These are phyloP conservation scores for Azorinus chamasolen DNA, from an alignment of 2,888 invertebrate species.

Conservation along the genomic window DNA sequence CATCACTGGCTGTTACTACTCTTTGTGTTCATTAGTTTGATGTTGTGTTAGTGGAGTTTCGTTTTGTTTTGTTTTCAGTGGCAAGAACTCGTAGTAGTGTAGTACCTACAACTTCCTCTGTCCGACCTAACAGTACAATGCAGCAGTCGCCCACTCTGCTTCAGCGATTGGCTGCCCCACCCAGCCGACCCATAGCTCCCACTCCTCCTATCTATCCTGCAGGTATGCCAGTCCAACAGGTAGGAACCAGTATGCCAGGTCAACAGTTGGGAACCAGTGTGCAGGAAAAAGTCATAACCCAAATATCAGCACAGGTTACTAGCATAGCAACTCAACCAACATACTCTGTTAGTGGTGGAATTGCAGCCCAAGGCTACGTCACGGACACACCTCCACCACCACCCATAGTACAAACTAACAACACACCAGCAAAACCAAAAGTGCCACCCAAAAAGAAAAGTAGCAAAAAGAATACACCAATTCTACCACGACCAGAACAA, in stretches of 20 bases:
- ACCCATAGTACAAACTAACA: conserved; percentile 15
- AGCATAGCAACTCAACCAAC: conserved; percentile 44
- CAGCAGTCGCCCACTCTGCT: conserved; percentile 75
- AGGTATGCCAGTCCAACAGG: conserved; percentile 42
- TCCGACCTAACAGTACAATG: conserved; percentile 66
- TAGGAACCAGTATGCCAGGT: conserved; percentile 16
- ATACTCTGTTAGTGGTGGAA: conserved; percentile 29
- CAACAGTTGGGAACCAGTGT: conserved; percentile 32
- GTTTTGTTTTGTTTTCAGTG: conserved; percentile 80
- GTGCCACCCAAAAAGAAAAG: conserved; percentile 33
- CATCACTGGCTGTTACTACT: neutral
- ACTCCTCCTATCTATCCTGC: conserved; percentile 54
- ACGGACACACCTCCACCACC: conserved; percentile 18
- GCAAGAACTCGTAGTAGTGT: conserved; percentile 72
- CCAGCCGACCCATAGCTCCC: conserved; percentile 62
- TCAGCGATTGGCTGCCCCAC: conserved; percentile 80
- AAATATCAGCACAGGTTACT: neutral
- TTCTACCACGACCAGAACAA: conserved; percentile 53
- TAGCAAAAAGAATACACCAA: conserved; percentile 52
- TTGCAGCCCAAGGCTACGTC: conserved; percentile 44
- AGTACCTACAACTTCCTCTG: conserved; percentile 51
- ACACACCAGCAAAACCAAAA: conserved; percentile 29
- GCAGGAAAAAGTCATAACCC: no score
- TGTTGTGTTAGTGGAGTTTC: conserved; percentile 38
- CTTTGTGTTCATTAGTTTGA: conserved; percentile 6